Conservation (phyloP, 1,140 invertebrate species). For the Macrobrachium nipponense region DNA sequence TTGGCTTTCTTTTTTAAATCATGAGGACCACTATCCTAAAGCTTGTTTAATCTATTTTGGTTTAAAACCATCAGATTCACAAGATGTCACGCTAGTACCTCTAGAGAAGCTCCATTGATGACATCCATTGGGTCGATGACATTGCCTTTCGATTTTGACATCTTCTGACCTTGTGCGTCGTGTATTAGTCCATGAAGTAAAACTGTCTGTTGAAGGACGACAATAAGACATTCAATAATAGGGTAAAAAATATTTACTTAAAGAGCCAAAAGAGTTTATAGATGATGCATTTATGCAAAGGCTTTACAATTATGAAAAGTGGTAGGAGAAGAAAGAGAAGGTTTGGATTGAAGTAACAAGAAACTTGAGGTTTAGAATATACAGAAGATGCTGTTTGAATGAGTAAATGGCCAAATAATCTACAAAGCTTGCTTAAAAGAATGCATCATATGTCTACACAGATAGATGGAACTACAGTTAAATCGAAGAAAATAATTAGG, state of each 20-base stretch:
- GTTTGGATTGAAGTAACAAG: too few species aligned
- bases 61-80: background rate
- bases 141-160: slow-evolving; percentile 99
- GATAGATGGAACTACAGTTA: too few species aligned
- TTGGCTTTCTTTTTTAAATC: background rate
- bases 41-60: slow-evolving; percentile 33
- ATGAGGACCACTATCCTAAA: slow-evolving; percentile 76
- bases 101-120: slow-evolving; percentile 78
- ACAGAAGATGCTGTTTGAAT: too few species aligned
- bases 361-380: too few species aligned
- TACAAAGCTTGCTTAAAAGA: too few species aligned
- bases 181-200: slow-evolving; percentile 95
- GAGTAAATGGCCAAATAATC: too few species aligned
- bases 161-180: slow-evolving; percentile 97
- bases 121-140: slow-evolving; percentile 95
- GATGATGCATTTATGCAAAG: background rate
- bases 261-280: background rate
- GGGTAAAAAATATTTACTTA: too few species aligned
- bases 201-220: slow-evolving; percentile 55
- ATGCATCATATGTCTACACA: too few species aligned
- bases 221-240: background rate
- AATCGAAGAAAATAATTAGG: too few species aligned
- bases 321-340: too few species aligned
- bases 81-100: slow-evolving; percentile 20
- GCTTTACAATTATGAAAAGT: background rate